A percentile compares a stretch with the other conserved stretches of the same genome.
These are phyloP conservation scores for Malurus leucopterus DNA, from an alignment of 2,797 vertebrate genomes.

Conservation along the genomic window DNA sequence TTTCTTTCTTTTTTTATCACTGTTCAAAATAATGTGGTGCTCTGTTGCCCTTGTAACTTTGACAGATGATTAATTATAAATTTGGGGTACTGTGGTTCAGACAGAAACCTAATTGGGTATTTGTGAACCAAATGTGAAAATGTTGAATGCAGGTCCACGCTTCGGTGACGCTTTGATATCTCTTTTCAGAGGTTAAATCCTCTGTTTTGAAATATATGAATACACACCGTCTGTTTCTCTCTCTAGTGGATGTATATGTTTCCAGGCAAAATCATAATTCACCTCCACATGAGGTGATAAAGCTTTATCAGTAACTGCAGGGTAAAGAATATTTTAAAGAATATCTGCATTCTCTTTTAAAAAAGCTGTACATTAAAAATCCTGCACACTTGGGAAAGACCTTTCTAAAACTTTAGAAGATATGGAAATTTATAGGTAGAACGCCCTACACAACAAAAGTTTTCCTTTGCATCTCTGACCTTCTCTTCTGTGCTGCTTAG, in stretches of 20 bases:
- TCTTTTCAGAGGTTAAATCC: conserved; percentile 58
- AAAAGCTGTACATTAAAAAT: background rate
- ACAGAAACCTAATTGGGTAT: conserved; percentile 59
- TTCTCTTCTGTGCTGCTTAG: background rate
- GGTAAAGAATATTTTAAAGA: conserved; percentile 2
- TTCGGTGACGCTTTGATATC: conserved; percentile 27
- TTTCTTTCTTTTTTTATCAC: background rate
- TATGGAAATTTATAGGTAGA: background rate
- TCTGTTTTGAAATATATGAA: conserved; percentile 28
- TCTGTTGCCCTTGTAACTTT: conserved; percentile 47
- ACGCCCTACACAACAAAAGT: background rate
- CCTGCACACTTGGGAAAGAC: background rate
- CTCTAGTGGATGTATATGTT: background rate
- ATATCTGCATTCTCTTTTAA: background rate
- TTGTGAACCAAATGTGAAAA: conserved; percentile 58
- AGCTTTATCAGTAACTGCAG: background rate
- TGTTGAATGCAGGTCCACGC: conserved; percentile 40
- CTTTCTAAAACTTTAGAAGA: background rate
- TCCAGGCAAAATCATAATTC: conserved; percentile 11
- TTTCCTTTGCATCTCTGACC: background rate
- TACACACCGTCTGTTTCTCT: background rate
- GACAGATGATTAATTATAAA: conserved; percentile 64
- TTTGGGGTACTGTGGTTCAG: conserved; percentile 46
- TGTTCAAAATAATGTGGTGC: conserved; percentile 11
- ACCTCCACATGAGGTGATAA: background rate